These are phyloP conservation scores for Bombus soroeensis DNA, from an alignment of 1,140 invertebrate species.

Conservation along the genomic window DNA sequence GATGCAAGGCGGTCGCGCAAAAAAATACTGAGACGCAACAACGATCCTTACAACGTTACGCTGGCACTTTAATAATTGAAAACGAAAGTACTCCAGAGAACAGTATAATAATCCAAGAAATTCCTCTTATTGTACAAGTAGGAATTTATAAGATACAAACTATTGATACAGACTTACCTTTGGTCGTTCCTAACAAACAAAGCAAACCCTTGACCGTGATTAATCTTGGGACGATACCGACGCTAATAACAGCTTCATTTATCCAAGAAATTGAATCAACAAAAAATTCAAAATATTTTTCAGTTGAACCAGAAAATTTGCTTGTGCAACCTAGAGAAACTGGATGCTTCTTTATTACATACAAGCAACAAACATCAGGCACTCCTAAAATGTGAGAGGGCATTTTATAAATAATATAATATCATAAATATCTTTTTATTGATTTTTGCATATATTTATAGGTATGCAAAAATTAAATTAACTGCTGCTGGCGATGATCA, in stretches of 20 bases:
- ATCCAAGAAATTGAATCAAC: conserved; percentile 31
- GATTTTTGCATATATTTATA: conserved; percentile 46
- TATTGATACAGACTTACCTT: conserved; percentile 70
- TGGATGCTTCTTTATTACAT: conserved; percentile 67
- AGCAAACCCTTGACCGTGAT: conserved; percentile 67
- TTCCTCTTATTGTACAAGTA: conserved; percentile 70
- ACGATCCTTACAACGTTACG: conserved; percentile 5
- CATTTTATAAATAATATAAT: conserved; percentile 20
- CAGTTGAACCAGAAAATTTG: conserved; percentile 66
- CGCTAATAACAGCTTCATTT: conserved; percentile 53
- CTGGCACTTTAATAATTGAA: conserved; percentile 64
- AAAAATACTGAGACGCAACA: conserved; percentile 18
- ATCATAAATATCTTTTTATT: conserved; percentile 21
- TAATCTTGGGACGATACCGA: conserved; percentile 70
- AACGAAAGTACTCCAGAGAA: conserved; percentile 58
- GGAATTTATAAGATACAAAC: conserved; percentile 72
- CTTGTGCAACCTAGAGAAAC: conserved; percentile 67
- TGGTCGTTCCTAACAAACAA: conserved; percentile 67
- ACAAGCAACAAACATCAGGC: conserved; percentile 66
- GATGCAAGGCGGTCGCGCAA: conserved; percentile 35
- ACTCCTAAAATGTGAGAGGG: conserved; percentile 63
- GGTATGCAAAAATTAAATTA: conserved; percentile 71
- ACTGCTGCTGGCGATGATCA: conserved; percentile 60
- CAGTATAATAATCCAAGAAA: conserved; percentile 67
- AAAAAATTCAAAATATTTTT: conserved; percentile 61